These are phyloP conservation scores for Gymnopithys bicolor DNA, from an alignment of 2,797 vertebrate species.

Conservation along the genomic window DNA sequence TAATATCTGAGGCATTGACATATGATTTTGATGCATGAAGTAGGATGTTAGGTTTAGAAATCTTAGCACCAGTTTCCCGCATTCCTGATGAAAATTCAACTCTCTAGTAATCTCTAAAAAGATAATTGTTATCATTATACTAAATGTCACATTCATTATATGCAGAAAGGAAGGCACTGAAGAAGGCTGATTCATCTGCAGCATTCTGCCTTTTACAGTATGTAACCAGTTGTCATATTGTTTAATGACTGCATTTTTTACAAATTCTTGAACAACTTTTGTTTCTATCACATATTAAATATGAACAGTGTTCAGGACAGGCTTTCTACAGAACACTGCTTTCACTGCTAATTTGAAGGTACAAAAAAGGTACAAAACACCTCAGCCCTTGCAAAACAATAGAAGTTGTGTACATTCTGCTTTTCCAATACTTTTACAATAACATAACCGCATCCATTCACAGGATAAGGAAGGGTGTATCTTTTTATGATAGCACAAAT, in stretches of 20 bases:
- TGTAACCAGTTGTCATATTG: neutral
- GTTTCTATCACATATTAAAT: neutral
- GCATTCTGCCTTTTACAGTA: neutral
- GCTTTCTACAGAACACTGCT: neutral
- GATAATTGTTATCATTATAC: neutral
- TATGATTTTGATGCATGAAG: neutral
- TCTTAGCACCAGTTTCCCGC: neutral
- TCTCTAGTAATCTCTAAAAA: neutral
- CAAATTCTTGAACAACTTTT: neutral
- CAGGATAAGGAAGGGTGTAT: neutral
- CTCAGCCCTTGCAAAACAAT: neutral
- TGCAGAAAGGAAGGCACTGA: neutral
- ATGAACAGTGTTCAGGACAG: fast-evolving
- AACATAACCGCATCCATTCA: neutral
- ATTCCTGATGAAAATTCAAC: neutral
- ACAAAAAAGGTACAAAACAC: neutral
- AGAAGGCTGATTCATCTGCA: neutral
- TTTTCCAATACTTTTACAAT: neutral
- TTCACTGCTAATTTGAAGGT: neutral
- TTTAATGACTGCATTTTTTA: neutral
- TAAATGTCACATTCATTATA: neutral
- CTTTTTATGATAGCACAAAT: neutral
- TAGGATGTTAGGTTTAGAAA: neutral
- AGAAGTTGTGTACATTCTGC: neutral
- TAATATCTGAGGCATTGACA: neutral